phyloP scores from a whole-genome alignment of 2,113 vertebrate species.

The Noturus placidus region DNA sequence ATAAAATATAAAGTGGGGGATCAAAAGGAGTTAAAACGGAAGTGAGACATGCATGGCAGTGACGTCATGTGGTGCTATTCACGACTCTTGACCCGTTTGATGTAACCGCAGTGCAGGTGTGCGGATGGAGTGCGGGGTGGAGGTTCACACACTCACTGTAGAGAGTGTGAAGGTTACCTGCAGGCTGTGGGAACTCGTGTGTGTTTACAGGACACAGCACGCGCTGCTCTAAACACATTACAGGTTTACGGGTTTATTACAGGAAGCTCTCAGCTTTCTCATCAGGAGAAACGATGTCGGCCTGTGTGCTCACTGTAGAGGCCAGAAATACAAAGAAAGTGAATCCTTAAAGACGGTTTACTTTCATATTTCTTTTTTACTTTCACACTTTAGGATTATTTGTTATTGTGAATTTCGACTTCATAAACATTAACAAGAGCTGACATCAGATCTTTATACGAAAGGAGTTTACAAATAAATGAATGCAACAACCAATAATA shows the following conservation, averaged over 20 bases:
- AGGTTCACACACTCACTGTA: not conserved
- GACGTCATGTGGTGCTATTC: not conserved
- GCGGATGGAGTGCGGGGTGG: not conserved
- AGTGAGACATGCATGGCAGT: not conserved
- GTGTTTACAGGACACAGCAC: constrained; percentile 1
- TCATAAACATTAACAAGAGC: too few species aligned
- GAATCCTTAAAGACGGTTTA: too few species aligned
- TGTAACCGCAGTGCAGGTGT: not conserved
- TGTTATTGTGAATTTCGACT: too few species aligned
- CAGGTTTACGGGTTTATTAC: not conserved
- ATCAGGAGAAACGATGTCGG: not conserved
- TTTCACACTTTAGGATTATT: too few species aligned
- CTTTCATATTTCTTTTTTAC: not conserved
- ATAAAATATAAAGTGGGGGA: not conserved
- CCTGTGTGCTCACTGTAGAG: not conserved
- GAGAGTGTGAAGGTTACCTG: not conserved
- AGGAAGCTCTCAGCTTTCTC: not conserved
- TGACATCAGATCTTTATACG: too few species aligned
- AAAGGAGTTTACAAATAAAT: too few species aligned
- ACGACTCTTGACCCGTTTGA: not conserved
- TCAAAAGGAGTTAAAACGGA: not conserved
- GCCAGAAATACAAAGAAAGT: not conserved
- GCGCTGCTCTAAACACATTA: constrained; percentile 32
- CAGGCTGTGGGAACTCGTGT: not conserved
- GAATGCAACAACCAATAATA: too few species aligned